Evolutionary conservation across 2,113 vertebrate species (phyloP), one percentile per base, ranked within the genome.

Genomic region (Crypturellus undulatus): DNA sequence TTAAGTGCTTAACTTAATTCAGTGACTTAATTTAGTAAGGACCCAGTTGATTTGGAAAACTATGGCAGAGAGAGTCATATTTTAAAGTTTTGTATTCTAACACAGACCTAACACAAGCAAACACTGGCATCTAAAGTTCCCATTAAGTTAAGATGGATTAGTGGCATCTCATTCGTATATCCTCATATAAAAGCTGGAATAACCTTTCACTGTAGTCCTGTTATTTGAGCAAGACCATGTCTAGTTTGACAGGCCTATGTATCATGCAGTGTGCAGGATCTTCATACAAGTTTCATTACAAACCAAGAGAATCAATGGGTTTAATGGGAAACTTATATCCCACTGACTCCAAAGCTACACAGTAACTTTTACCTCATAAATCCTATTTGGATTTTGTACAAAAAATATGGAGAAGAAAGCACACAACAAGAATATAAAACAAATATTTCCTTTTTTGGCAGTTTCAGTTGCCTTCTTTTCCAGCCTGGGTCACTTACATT

Each of bases 371-470:
- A 45, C 32, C 67, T 95, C 38, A 40, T 64, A 88, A 85, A 80
- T 64, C 26, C 13, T 43, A 40, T 59, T 3, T 2, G 38, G 47
- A 51, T 80, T 94, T 95, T 80, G 25, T 47, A 75, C 11, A 81
- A 54, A 21, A 92, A 92, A 69, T 92, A 79, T 67, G 65, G 36
- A 63, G 63, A 17, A 64, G n/a, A 87, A 93, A 71, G 24, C 10
- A 64, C 30, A 40, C n/a, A 58, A 51, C 79, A 68, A 54, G 43
- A 81, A 69, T 43, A 62, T n/a, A 40, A 72, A n/a, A 0, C 8
- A 83, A 87, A 4, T 68, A 26, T 32, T 86, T 92, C 86, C 38
- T 87, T 79, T 92, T 93, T 77, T 64, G 67, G 67, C 43, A 65
- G 32, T 88, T 93, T 89, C 72, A 76, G 40, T 52, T 47, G 52